phyloP scores from a whole-genome alignment of 2,797 vertebrate genomes.

The Sebastes cheni region DNA sequence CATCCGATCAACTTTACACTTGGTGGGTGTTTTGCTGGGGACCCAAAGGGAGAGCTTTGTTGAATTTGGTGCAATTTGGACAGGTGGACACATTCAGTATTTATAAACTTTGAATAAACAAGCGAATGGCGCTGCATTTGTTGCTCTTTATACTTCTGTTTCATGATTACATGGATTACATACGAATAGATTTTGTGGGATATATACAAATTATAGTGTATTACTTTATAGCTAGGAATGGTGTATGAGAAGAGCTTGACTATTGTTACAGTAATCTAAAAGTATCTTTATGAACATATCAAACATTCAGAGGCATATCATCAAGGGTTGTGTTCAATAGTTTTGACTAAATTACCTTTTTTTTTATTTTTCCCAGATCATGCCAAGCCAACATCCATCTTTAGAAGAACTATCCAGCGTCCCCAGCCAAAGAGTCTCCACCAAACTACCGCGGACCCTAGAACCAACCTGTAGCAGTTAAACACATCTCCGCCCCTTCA shows the following conservation, averaged over 20 bases:
- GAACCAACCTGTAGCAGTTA: slow-evolving; percentile 18
- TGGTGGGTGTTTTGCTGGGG: too few species aligned
- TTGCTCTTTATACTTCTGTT: too few species aligned
- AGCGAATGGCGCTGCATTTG: too few species aligned
- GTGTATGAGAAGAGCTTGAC: background rate
- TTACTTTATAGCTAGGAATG: background rate
- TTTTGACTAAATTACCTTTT: background rate
- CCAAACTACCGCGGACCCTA: background rate
- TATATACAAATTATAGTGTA: too few species aligned
- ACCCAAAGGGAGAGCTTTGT: too few species aligned
- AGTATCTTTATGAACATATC: background rate
- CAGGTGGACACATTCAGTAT: too few species aligned
- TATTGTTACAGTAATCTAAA: background rate
- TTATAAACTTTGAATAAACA: too few species aligned
- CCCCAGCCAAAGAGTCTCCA: slow-evolving; percentile 48
- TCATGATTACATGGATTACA: too few species aligned
- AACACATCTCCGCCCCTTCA: background rate
- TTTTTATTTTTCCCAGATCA: slow-evolving; percentile 54
- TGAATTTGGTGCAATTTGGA: too few species aligned
- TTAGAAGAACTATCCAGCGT: slow-evolving; percentile 12
- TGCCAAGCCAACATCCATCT: slow-evolving; percentile 38
- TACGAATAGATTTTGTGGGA: too few species aligned
- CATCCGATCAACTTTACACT: too few species aligned
- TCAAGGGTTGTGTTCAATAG: background rate
- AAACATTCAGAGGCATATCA: background rate